Conservation (phyloP, 2,113 vertebrate species). For the Burhinus oedicnemus region DNA sequence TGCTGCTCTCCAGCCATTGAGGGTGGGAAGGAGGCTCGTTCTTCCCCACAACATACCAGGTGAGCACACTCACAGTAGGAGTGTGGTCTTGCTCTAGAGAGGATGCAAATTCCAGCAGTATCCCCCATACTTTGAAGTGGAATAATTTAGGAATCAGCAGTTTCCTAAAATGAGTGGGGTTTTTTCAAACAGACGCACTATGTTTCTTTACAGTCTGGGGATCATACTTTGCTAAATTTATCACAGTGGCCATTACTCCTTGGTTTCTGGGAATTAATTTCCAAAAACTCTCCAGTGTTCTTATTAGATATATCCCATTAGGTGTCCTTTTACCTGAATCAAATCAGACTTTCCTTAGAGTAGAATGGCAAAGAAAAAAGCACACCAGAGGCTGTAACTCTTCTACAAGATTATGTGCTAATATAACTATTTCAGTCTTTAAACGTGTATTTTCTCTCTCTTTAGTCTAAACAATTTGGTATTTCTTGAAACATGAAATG, state of each 20-base stretch:
- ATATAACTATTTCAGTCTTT: not conserved
- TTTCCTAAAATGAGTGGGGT: not conserved
- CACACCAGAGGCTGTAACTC: not conserved
- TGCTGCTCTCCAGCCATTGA: too few relatives aligned
- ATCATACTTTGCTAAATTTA: not conserved
- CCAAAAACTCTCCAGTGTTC: not conserved
- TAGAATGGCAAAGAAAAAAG: not conserved
- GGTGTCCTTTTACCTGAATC: not conserved
- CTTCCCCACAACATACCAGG: not conserved
- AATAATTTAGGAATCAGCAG: not conserved
- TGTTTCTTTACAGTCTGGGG: not conserved
- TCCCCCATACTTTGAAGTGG: not conserved
- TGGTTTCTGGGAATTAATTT: not conserved
- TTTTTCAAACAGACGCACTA: rapidly evolving
- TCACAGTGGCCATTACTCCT: not conserved
- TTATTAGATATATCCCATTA: not conserved
- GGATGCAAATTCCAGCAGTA: not conserved
- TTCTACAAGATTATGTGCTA: not conserved
- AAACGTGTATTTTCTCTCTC: rapidly evolving
- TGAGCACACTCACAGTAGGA: not conserved
- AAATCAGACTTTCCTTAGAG: not conserved
- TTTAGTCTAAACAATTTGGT: not conserved
- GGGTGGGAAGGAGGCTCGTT: not conserved
- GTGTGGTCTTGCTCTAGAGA: not conserved
- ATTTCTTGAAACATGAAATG: not conserved